Base-by-base conservation (phyloP, 2,797 vertebrate genomes). In the Girardinus metallicus region DNA sequence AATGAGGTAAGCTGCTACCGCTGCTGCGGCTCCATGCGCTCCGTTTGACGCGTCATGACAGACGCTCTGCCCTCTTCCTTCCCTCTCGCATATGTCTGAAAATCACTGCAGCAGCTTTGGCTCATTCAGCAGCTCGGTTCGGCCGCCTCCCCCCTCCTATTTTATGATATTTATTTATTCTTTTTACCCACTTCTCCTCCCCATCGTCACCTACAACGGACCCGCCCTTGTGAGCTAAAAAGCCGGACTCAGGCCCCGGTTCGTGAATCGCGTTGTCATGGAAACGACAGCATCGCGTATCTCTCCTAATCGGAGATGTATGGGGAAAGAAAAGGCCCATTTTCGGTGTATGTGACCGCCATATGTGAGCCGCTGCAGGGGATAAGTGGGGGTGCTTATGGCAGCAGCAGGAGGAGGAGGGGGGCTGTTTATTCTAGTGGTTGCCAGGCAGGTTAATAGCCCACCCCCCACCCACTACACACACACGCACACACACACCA, bases 1-100 rank as follows among this genome's bases (percentile, higher is more conserved):
- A 92, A 96, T 96, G 96, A 96, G 96, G 96, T 96, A 95, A 96
- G 95, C 88, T 47, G 84, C 84, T 83, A 77, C 76, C 68, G 88
- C 84, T 76, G 84, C 84, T 83, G 80, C 78, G 71, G 88, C 85
- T 76, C 90, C 93, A 87, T 80, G 90, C 93, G 93, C 91, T 93
- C 84, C 12, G 82, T 88, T 85, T 86, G 89, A 90, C 93, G 93
- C 92, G 90, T 92, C 92, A 90, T 90, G 88, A 89, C 91, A 89
- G 90, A 93, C 90, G 89, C 78, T 81, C 75, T 36, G 77, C 85
- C 85, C 84, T 78, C 74, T 81, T 60, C 16, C 6, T 62, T 64
- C 31, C 36, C 74, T 57, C 41, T 36, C 53, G 12, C 26, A 18
- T 66, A 11, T 41, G 41, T 85, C 41, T 43, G 62, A 47, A 18